phyloP scores from a whole-genome alignment of 2,797 vertebrate genomes.

The Crenichthys baileyi region DNA sequence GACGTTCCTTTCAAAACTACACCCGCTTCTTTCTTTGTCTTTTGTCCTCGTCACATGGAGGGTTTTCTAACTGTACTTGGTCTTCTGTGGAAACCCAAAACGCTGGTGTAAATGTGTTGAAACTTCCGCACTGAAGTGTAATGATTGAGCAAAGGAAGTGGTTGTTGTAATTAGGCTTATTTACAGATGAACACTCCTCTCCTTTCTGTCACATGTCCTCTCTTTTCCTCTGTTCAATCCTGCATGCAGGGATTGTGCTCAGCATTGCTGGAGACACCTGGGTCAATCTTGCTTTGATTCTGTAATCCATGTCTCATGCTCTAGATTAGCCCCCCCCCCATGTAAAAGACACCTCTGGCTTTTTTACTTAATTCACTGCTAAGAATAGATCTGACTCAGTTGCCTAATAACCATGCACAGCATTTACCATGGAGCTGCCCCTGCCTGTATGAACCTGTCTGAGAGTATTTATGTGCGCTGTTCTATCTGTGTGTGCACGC shows the following conservation, averaged over 20 bases:
- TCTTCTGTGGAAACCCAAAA: constrained; percentile 45
- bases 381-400: constrained; percentile 76
- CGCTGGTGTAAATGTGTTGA: constrained; percentile 45
- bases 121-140: constrained; percentile 56
- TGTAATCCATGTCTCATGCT: constrained; percentile 80
- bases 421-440: constrained; percentile 58
- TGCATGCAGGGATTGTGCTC: constrained; percentile 57
- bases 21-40: constrained; percentile 4
- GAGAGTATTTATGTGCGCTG: constrained; percentile 22
- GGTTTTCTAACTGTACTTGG: constrained; percentile 18
- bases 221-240: constrained; percentile 42
- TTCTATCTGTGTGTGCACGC: constrained; percentile 38
- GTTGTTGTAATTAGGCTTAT: constrained; percentile 60
- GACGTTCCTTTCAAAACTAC: constrained; percentile 65
- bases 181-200: constrained; percentile 42
- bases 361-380: constrained; percentile 79
- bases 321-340: constrained; percentile 71
- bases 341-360: constrained; percentile 81
- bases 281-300: constrained; percentile 80
- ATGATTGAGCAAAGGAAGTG: constrained; percentile 48
- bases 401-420: constrained; percentile 63
- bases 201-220: constrained; percentile 8
- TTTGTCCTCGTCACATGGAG: constrained; percentile 34
- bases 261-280: constrained; percentile 75
- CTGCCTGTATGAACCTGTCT: constrained; percentile 70